These are phyloP conservation scores for Drosophila nikananu DNA, from an alignment of 1,140 invertebrate genomes.

Conservation along the genomic window DNA sequence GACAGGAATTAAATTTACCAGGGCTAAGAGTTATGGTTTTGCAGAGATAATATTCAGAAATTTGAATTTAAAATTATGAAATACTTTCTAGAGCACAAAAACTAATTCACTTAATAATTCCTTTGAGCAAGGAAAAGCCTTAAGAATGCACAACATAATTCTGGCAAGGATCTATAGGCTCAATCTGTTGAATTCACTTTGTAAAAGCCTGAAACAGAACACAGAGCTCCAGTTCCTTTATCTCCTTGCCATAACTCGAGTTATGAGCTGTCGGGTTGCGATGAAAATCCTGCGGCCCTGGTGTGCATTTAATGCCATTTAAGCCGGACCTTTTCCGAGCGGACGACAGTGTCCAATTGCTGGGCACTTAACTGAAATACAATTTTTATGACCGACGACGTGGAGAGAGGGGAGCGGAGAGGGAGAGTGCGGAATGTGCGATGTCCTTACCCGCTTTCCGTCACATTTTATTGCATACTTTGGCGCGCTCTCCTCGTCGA, in stretches of 20 bases:
- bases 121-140: neutral
- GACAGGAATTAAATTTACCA: neutral
- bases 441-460: conserved; percentile 12
- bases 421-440: neutral
- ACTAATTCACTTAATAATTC: neutral
- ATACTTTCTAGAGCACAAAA: neutral
- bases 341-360: conserved; percentile 39
- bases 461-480: conserved; percentile 63
- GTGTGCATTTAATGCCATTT: conserved; percentile 68
- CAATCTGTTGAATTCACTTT: conserved; percentile 10
- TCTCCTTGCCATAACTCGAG: conserved; percentile 1
- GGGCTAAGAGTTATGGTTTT: neutral
- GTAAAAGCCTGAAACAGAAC: neutral
- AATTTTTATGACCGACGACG: conserved; percentile 54
- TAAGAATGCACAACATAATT: neutral
- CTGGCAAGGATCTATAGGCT: neutral
- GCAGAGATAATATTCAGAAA: neutral
- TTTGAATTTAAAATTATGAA: neutral
- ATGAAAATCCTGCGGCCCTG: conserved; percentile 25
- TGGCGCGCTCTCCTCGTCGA: conserved; percentile 22
- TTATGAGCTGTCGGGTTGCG: conserved; percentile 28
- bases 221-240: neutral
- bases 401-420: neutral
- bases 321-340: conserved; percentile 45
- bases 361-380: conserved; percentile 71